Evolutionary conservation across 2,797 vertebrate genomes (phyloP).

Genomic region (Mastacembelus armatus): DNA sequence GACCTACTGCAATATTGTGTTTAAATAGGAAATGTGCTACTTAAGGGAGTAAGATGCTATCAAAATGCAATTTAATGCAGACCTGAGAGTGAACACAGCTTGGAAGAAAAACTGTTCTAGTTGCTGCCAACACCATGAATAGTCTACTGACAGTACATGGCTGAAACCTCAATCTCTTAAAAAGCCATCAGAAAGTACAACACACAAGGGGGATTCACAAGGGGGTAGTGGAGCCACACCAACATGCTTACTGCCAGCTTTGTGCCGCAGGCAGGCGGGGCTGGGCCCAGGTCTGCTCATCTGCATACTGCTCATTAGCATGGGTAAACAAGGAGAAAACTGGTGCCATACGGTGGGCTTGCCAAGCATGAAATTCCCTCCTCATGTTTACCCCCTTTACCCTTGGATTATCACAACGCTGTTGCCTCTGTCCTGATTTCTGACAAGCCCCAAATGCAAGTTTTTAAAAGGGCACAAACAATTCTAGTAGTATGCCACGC

Average conservation of each 20-base stretch:
- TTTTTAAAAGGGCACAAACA: constrained; percentile 52
- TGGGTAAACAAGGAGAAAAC: constrained; percentile 79
- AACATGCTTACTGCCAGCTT: constrained; percentile 44
- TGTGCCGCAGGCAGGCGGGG: constrained; percentile 38
- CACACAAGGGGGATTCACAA: constrained; percentile 20
- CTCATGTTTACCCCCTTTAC: constrained; percentile 81
- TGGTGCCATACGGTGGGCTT: constrained; percentile 76
- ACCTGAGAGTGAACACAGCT: constrained; percentile 23
- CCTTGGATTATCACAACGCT: constrained; percentile 73
- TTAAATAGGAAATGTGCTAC: constrained; percentile 24
- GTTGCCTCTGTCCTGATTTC: constrained; percentile 53
- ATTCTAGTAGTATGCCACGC: constrained; percentile 30
- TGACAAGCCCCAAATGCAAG: constrained; percentile 62
- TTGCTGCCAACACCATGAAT: constrained; percentile 18
- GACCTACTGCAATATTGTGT: not conserved
- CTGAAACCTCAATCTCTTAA: constrained; percentile 19
- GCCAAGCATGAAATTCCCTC: constrained; percentile 82
- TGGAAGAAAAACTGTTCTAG: constrained; percentile 23
- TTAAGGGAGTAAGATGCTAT: constrained; percentile 31
- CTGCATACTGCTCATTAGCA: constrained; percentile 83
- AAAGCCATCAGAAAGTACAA: constrained; percentile 56
- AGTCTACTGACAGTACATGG: constrained; percentile 20
- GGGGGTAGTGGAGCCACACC: constrained; percentile 17
- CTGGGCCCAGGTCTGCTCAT: constrained; percentile 73
- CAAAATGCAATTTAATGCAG: constrained; percentile 48